Percentiles rank a stretch among this genome's conserved stretches.
These are phyloP conservation scores for Antedon bifida DNA, from an alignment of 35 echinoderm and acorn worm species.

Conservation along the genomic window DNA sequence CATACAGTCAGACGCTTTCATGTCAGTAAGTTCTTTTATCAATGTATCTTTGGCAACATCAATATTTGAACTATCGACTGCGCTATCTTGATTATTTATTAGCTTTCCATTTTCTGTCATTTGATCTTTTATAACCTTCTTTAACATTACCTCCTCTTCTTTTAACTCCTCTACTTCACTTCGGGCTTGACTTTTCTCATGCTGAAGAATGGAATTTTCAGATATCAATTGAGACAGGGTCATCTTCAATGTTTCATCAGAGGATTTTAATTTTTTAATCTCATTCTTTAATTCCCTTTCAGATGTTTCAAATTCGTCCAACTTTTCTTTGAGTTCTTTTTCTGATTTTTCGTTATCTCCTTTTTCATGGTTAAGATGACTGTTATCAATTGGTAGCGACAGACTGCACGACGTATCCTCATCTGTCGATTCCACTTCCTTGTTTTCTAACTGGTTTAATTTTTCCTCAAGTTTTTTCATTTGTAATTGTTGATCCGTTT, in stretches of 20 bases:
- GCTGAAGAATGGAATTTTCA: neutral
- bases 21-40: neutral
- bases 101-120: neutral
- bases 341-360: neutral
- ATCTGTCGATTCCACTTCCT: neutral
- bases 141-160: neutral
- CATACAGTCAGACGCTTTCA: neutral
- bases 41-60: neutral
- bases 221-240: neutral
- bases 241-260: neutral
- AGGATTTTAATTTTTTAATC: neutral
- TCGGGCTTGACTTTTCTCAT: neutral
- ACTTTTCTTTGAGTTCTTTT: neutral
- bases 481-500: neutral
- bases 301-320: slow-evolving; percentile 10
- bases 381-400: neutral
- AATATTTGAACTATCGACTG: neutral
- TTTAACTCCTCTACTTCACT: neutral
- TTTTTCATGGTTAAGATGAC: neutral
- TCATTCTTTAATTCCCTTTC: neutral
- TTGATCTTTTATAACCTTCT: neutral
- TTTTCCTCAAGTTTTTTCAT: neutral
- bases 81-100: neutral
- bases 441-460: neutral
- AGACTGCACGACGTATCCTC: neutral